A percentile compares a stretch with the other conserved stretches of the same genome.
Conservation (phyloP, 2,888 invertebrate species). For the Mechanitis mazaeus region DNA sequence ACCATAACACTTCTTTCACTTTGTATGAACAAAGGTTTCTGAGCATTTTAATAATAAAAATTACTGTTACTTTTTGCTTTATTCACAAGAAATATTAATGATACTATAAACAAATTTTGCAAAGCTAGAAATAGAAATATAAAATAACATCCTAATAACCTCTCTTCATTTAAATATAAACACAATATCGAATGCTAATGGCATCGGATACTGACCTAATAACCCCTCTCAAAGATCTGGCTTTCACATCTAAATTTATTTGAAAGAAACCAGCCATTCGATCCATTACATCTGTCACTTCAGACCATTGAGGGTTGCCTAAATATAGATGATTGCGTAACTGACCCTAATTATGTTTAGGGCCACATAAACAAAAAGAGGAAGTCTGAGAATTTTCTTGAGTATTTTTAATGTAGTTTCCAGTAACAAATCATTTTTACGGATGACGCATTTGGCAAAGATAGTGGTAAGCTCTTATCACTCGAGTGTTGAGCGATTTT, state of each 20-base stretch:
- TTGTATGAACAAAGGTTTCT: no score
- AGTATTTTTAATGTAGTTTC: conserved; percentile 34
- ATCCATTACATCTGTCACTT: conserved; percentile 29
- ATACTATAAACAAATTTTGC: no score
- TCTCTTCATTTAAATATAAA: conserved; percentile 20
- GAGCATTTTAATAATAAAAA: no score
- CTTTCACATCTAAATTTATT: conserved; percentile 27
- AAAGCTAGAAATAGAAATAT: neutral
- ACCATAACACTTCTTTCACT: no score
- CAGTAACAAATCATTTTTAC: conserved; percentile 35
- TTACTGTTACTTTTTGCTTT: no score
- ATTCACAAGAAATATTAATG: no score
- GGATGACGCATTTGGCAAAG: conserved; percentile 32
- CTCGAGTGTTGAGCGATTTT: conserved; percentile 20
- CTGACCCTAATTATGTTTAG: conserved; percentile 66
- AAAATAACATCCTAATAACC: conserved; percentile 4
- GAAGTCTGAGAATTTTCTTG: conserved; percentile 33
- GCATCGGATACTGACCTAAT: conserved; percentile 27
- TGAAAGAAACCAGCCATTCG: conserved; percentile 19
- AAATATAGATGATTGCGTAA: conserved; percentile 66
- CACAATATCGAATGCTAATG: conserved; percentile 20
- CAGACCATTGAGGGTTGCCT: conserved; percentile 47
- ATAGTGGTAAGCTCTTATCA: conserved; percentile 18
- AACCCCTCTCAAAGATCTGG: conserved; percentile 25
- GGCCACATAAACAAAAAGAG: conserved; percentile 42